These are phyloP conservation scores for Chamaetylas fuelleborni DNA, from an alignment of 2,113 vertebrate genomes.

Conservation along the genomic window DNA sequence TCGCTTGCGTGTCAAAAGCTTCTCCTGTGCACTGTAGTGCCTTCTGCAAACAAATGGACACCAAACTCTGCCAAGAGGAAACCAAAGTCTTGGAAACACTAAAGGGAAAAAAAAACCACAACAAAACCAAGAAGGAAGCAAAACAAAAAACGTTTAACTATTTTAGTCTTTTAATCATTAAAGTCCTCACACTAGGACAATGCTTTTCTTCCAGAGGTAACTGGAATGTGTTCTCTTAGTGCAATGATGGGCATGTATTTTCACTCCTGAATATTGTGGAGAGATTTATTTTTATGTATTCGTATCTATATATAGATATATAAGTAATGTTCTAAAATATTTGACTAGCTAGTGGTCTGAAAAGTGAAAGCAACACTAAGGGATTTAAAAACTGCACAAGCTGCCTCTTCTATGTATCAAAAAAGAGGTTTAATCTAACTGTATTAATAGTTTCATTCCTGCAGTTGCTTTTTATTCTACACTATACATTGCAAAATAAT, in stretches of 20 bases:
- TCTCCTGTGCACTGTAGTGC: background rate
- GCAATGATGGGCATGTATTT: background rate
- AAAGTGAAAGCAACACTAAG: background rate
- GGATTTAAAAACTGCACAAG: background rate
- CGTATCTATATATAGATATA: background rate
- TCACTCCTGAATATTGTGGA: background rate
- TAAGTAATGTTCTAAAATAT: background rate
- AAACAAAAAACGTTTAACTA: background rate
- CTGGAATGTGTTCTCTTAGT: background rate
- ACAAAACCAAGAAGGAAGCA: background rate
- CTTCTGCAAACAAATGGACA: background rate
- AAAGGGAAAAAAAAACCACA: fast-evolving
- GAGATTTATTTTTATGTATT: background rate
- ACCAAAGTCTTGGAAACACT: background rate
- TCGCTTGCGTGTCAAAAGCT: fast-evolving
- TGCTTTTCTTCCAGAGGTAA: background rate
- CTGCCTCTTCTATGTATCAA: background rate
- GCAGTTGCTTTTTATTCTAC: background rate
- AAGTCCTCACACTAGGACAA: background rate
- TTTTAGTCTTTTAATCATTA: background rate
- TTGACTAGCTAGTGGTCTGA: background rate
- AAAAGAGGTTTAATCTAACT: background rate
- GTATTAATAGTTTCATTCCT: background rate
- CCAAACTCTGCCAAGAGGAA: background rate
- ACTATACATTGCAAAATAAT: background rate